These are phyloP conservation scores for Sebastes trivittatus DNA, from an alignment of 2,797 vertebrate genomes.

Conservation along the genomic window DNA sequence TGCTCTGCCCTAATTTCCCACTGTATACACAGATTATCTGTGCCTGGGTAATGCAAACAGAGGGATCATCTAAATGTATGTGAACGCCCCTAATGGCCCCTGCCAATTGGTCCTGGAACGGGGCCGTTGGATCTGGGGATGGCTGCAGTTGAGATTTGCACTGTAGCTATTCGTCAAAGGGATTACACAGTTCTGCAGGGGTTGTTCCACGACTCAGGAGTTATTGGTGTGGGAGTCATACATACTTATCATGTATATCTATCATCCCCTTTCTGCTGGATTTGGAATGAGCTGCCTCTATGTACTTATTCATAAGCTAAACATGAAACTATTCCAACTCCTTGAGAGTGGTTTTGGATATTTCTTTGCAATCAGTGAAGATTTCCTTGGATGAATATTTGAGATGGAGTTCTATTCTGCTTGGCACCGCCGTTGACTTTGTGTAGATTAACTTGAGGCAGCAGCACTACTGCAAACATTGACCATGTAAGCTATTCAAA, in stretches of 20 bases:
- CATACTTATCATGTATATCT: slow-evolving; percentile 57
- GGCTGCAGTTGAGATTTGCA: slow-evolving; percentile 62
- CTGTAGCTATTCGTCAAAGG: slow-evolving; percentile 66
- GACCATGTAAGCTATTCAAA: slow-evolving; percentile 23
- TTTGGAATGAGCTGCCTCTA: slow-evolving; percentile 44
- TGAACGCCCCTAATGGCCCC: slow-evolving; percentile 72
- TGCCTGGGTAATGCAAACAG: slow-evolving; percentile 77
- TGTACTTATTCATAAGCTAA: slow-evolving; percentile 49
- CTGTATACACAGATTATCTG: slow-evolving; percentile 79
- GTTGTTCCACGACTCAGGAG: slow-evolving; percentile 45
- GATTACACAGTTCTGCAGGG: slow-evolving; percentile 68
- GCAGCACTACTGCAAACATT: slow-evolving; percentile 19
- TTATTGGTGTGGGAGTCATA: slow-evolving; percentile 54
- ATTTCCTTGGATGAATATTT: slow-evolving; percentile 47
- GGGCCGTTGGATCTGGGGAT: slow-evolving; percentile 40
- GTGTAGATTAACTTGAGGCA: slow-evolving; percentile 20
- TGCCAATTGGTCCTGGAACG: slow-evolving; percentile 61
- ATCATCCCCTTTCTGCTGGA: slow-evolving; percentile 39
- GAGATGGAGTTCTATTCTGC: slow-evolving; percentile 11
- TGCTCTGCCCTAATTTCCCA: slow-evolving; percentile 66
- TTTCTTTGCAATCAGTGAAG: slow-evolving; percentile 53
- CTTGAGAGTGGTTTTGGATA: slow-evolving; percentile 29
- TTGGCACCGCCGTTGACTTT: slow-evolving; percentile 25
- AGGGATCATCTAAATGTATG: slow-evolving; percentile 77
- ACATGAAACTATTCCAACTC: slow-evolving; percentile 52